Evolutionary conservation across 1,140 invertebrate genomes (phyloP).

Genomic region (Maniola jurtina): DNA sequence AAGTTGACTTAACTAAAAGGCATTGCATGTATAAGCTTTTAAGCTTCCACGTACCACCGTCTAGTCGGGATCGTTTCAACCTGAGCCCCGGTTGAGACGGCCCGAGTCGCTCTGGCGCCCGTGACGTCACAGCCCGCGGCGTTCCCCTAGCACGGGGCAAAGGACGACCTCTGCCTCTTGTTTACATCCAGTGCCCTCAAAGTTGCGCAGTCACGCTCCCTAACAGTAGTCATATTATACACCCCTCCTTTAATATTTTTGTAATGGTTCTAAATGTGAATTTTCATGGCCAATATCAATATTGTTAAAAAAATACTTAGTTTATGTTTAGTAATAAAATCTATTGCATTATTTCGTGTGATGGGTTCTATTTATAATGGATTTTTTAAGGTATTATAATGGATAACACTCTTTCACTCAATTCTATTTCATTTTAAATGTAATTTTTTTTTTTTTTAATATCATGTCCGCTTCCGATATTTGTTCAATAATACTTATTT

Average conservation of each 20-base stretch:
- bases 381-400: no score
- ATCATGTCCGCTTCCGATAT: no score
- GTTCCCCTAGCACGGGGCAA: constrained; percentile 33
- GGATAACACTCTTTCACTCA: no score
- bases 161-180: constrained; percentile 40
- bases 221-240: constrained; percentile 1
- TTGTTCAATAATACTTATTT: no score
- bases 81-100: constrained; percentile 47
- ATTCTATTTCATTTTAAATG: no score
- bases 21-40: constrained; percentile 2
- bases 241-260: constrained; percentile 20
- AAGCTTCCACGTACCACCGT: constrained; percentile 36
- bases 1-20: constrained; percentile 1
- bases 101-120: constrained; percentile 54
- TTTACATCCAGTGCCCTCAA: constrained; percentile 40
- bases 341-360: no score
- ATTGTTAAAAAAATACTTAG: neutral
- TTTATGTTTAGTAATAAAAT: neutral
- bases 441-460: no score
- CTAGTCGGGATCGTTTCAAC: constrained; percentile 51
- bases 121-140: constrained; percentile 54
- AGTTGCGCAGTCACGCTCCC: constrained; percentile 21
- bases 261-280: neutral
- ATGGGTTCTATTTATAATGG: no score
- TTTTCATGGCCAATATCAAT: neutral